phyloP scores from a whole-genome alignment of 2,888 invertebrate species.

The Xestia c-nigrum region DNA sequence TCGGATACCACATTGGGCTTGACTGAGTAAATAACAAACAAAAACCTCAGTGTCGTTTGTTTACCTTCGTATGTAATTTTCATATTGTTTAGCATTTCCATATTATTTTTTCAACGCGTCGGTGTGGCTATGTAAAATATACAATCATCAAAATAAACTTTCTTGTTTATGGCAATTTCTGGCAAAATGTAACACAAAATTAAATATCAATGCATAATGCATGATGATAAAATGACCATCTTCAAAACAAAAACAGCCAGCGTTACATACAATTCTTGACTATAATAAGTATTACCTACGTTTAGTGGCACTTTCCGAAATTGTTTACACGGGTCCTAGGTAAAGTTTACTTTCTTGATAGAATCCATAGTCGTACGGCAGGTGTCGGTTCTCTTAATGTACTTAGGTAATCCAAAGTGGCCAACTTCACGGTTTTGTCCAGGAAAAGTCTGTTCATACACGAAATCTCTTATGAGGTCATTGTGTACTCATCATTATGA shows the following conservation, averaged over 20 bases:
- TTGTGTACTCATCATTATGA: too few species aligned
- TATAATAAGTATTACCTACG: constrained; percentile 13
- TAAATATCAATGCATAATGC: not conserved
- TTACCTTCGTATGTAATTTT: constrained; percentile 26
- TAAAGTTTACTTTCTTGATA: constrained; percentile 71
- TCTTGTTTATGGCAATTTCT: not conserved
- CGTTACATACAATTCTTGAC: constrained; percentile 6
- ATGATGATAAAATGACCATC: not conserved
- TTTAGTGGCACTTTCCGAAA: constrained; percentile 65
- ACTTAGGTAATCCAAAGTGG: constrained; percentile 16
- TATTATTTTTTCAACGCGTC: not conserved
- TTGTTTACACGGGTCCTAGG: constrained; percentile 69
- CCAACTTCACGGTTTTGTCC: constrained; percentile 40
- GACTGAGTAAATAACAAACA: constrained; percentile 43
- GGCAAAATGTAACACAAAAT: not conserved
- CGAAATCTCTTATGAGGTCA: too few species aligned
- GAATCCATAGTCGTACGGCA: constrained; percentile 55
- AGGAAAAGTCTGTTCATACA: not conserved
- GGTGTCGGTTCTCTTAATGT: constrained; percentile 30
- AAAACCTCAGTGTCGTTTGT: constrained; percentile 32
- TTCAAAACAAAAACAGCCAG: constrained; percentile 9
- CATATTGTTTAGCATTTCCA: constrained; percentile 26
- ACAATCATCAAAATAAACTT: not conserved
- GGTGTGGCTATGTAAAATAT: not conserved
- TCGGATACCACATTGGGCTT: constrained; percentile 32